Percentiles rank a stretch among this genome's conserved stretches.
Evolutionary conservation across 1,140 invertebrate genomes (phyloP).

Genomic region (Musca domestica): DNA sequence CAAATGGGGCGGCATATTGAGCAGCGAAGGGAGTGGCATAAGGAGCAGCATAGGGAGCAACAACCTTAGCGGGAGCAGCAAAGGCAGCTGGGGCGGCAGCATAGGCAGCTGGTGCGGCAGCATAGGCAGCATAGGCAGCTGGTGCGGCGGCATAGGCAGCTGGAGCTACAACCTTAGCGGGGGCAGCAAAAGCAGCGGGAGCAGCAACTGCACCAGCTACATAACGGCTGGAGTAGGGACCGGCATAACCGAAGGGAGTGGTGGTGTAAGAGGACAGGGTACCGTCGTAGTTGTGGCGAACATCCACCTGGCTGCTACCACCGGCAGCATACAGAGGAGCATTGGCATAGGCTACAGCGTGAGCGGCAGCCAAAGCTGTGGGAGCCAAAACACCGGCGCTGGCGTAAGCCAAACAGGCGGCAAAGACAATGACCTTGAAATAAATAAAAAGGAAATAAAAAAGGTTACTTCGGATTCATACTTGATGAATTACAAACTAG

Average conservation of each 20-base stretch:
- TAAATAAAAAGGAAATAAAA: background rate
- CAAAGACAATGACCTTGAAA: slow-evolving; percentile 31
- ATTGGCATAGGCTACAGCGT: slow-evolving; percentile 48
- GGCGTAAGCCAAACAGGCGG: slow-evolving; percentile 41
- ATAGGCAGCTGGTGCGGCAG: slow-evolving; percentile 45
- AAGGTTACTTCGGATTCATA: background rate
- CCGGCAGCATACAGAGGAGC: slow-evolving; percentile 47
- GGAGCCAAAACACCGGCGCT: slow-evolving; percentile 45
- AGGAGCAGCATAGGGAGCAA: slow-evolving; percentile 36
- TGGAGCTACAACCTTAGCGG: slow-evolving; percentile 18
- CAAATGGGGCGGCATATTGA: slow-evolving; percentile 36
- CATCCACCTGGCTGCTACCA: slow-evolving; percentile 48
- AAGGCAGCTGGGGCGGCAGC: slow-evolving; percentile 49
- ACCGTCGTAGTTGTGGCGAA: slow-evolving; percentile 48
- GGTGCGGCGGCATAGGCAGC: slow-evolving; percentile 45
- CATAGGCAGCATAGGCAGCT: slow-evolving; percentile 51
- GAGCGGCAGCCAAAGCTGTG: slow-evolving; percentile 32
- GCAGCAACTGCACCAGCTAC: slow-evolving; percentile 31
- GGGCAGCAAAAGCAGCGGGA: slow-evolving; percentile 32
- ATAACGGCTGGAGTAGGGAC: slow-evolving; percentile 58
- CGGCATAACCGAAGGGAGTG: slow-evolving; percentile 42
- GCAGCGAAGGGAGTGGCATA: slow-evolving; percentile 45
- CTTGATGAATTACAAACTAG: background rate
- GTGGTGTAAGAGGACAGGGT: slow-evolving; percentile 50
- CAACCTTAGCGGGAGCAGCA: slow-evolving; percentile 52